Base-by-base conservation (phyloP, 2,113 vertebrate species). In the Athene cunicularia region DNA sequence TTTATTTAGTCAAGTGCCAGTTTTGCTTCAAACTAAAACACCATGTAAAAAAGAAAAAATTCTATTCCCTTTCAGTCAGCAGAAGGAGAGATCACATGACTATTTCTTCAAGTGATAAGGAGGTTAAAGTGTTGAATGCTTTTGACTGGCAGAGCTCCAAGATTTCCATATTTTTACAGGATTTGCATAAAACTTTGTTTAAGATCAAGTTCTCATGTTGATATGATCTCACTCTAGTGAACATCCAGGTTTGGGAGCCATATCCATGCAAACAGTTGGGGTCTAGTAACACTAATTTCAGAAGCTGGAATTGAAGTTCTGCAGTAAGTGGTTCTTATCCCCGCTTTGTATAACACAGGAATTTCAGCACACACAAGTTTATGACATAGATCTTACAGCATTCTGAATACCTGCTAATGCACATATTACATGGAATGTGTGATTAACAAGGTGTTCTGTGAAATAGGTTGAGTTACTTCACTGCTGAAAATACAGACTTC, bases 171-270 rank as follows among this genome's bases (percentile, higher is more conserved):
- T 62, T 76, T 32, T 73, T 81, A 68, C 15, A 50, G 15, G 8
- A 87, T 95, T 95, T 95, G 84, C 91, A 81, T 87, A 52, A 77
- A 91, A 84, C 5, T 63, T 66, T 71, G 47, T 71, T 81, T 85
- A 91, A 89, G 32, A 79, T 59, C 35, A 80, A 82, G 89, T 95
- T 93, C 93, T 91, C 89, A 85, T 72, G 84, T 87, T 90, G 93
- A 93, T 93, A 94, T 11, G 62, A 93, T 86, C 92, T 93, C 70
- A 56, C 32, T 85, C 18, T 3, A 53, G 19, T 22, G 43, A 93
- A 82, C 50, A 53, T 15, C 53, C 60, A 66, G 60, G 84, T 93
- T 88, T 67, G 43, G 60, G 32, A 90, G 39, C 32, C 83, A 71
- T 41, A 77, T 21, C 30, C 83, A 72, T 56, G 68, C 68, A 84